Base-by-base conservation (phyloP, 2,888 invertebrate genomes). In the Augiades crinisus region DNA sequence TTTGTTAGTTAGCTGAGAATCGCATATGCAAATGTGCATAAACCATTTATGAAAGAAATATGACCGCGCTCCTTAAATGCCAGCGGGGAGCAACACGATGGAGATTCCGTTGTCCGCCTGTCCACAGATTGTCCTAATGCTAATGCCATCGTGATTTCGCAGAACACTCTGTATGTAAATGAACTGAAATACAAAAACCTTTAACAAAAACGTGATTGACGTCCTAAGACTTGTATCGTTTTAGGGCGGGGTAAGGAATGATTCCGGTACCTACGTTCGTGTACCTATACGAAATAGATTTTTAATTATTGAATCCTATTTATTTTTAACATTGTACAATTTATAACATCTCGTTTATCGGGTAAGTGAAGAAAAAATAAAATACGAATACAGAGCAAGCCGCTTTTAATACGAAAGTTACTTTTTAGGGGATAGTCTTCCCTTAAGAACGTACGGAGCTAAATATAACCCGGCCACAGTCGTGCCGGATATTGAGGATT, bases 401-500 rank as follows among this genome's bases (percentile, higher is more conserved):
- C n/a, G n/a, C n/a, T n/a, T n/a, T n/a, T n/a, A n/a, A 14, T 22
- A 45, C 22, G n/a, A 3, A 43, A n/a, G 13, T 10, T 49, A 24
- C 8, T 12, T 19, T 41, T 19, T 41, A 10, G 36, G 50, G 50
- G 50, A 37, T 50, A 27, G 43, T n/a, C 36, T 27, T 36, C 27
- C 36, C 50, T 30, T 44, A 24, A 33, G 14, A 8, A 71, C 70
- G 64, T 70, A 64, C 62, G 62, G 63, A 63, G 70, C 75, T 85
- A 83, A 81, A 82, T 70, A 80, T 83, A 84, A 75, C 67, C 63
- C 60, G 50, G 50, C 47, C 45, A 64, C 69, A 72, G 73, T 77
- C 70, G 71, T 75, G 78, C 85, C 86, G 87, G 87, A 88, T 87
- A 87, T 88, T 78, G 79, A 78, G 86, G 87, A 87, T 89, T 87